Conservation (phyloP, 2,888 invertebrate species). For the Altica lythri region DNA sequence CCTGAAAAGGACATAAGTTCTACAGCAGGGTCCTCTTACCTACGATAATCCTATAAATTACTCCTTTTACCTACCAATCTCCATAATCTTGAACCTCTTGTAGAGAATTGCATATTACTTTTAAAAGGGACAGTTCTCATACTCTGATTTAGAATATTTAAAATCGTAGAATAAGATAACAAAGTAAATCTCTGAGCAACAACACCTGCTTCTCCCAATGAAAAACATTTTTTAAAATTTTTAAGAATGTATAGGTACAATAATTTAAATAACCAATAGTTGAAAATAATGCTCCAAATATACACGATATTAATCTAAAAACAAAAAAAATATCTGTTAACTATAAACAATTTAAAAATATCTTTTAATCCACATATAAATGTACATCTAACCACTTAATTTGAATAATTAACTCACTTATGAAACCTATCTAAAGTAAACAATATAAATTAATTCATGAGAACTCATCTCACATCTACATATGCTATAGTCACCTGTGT, state of each 20-base stretch:
- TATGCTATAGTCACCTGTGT: conserved; percentile 46
- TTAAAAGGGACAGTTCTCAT: conserved; percentile 51
- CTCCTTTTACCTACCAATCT: no score
- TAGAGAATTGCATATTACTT: conserved; percentile 59
- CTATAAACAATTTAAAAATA: conserved; percentile 22
- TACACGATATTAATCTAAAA: conserved; percentile 57
- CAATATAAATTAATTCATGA: conserved; percentile 25
- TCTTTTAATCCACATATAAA: background rate
- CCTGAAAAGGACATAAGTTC: no score
- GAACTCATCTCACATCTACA: conserved; percentile 23
- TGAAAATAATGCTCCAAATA: conserved; percentile 60
- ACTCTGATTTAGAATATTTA: conserved; percentile 57
- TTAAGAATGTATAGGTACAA: conserved; percentile 59
- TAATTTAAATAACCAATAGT: conserved; percentile 60
- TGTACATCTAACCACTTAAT: background rate
- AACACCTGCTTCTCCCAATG: conserved; percentile 77
- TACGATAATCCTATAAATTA: no score
- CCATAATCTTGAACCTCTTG: no score
- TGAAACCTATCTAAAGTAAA: background rate
- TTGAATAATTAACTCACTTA: background rate
- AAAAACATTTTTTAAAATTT: conserved; percentile 69
- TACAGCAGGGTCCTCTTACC: no score
- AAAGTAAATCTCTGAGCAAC: conserved; percentile 69
- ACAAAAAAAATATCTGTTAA: no score
- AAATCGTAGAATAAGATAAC: conserved; percentile 61